Conservation (phyloP, 1,140 invertebrate species). For the Diabrotica undecimpunctata region DNA sequence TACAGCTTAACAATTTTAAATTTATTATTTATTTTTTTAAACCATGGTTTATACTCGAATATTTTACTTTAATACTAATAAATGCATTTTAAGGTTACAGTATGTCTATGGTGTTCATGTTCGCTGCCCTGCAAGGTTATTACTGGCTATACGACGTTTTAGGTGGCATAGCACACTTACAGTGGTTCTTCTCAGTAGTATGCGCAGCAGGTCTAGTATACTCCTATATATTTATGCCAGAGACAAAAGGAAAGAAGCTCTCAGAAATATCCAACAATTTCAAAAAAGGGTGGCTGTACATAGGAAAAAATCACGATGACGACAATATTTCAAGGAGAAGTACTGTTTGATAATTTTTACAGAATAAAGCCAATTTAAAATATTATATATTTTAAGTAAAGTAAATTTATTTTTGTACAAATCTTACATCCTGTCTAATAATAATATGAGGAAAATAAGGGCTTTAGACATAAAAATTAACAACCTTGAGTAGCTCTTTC, state of each 20-base stretch:
- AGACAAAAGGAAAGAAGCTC: conserved; percentile 66
- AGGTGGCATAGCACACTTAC: conserved; percentile 28
- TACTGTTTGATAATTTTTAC: too few relatives aligned
- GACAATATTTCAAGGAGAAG: too few relatives aligned
- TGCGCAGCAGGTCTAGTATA: conserved; percentile 57
- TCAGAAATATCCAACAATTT: conserved; percentile 66
- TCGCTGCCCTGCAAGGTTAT: conserved; percentile 53
- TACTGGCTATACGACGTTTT: conserved; percentile 40
- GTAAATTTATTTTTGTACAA: too few relatives aligned
- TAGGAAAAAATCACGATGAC: conserved; percentile 22
- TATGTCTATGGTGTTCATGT: conserved; percentile 55
- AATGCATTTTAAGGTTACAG: conserved; percentile 35
- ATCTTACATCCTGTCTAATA: too few relatives aligned
- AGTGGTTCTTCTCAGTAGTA: conserved; percentile 64
- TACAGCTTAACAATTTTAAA: too few relatives aligned
- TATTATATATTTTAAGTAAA: background rate
- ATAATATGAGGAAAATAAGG: too few relatives aligned
- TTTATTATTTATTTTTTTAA: too few relatives aligned
- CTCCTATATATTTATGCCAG: conserved; percentile 62
- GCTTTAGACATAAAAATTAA: too few relatives aligned
- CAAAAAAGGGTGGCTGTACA: conserved; percentile 47
- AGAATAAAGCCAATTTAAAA: background rate
- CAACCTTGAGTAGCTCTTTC: too few relatives aligned
- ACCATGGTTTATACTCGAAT: too few relatives aligned
- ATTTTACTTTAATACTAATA: too few relatives aligned